Evolutionary conservation across 2,888 invertebrate genomes (phyloP).

Genomic region (Hyalella azteca): DNA sequence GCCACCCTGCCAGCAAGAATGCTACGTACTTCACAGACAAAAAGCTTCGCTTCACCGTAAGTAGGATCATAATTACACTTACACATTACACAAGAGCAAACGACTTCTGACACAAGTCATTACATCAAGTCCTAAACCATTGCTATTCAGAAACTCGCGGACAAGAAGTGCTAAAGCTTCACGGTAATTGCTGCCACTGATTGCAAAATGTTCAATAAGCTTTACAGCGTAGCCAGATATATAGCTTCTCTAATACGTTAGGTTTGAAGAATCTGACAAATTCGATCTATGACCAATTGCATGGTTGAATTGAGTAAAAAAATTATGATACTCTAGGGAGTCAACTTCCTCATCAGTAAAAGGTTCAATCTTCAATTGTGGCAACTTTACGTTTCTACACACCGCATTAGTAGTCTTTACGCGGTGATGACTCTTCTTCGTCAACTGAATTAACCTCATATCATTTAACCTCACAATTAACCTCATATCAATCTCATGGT

Average conservation of each 20-base stretch:
- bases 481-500: neutral
- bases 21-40: neutral
- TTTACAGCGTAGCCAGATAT: neutral
- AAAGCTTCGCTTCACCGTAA: neutral
- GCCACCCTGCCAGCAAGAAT: neutral
- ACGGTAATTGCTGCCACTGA: neutral
- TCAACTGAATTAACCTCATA: too few relatives aligned
- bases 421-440: too few relatives aligned
- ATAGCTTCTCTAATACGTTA: neutral
- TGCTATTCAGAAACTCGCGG: neutral
- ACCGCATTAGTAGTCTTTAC: too few relatives aligned
- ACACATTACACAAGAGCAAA: too few relatives aligned
- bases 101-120: neutral
- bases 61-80: neutral
- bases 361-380: neutral
- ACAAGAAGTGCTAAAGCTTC: neutral
- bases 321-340: neutral
- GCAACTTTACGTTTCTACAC: neutral
- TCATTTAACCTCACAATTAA: neutral
- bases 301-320: neutral
- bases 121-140: neutral
- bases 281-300: neutral
- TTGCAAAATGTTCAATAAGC: neutral
- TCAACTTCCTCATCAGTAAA: neutral
- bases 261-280: neutral